A percentile compares a stretch with the other conserved stretches of the same genome.
These are phyloP conservation scores for Heliconius melpomene DNA, from an alignment of 1,140 invertebrate species.

Conservation along the genomic window DNA sequence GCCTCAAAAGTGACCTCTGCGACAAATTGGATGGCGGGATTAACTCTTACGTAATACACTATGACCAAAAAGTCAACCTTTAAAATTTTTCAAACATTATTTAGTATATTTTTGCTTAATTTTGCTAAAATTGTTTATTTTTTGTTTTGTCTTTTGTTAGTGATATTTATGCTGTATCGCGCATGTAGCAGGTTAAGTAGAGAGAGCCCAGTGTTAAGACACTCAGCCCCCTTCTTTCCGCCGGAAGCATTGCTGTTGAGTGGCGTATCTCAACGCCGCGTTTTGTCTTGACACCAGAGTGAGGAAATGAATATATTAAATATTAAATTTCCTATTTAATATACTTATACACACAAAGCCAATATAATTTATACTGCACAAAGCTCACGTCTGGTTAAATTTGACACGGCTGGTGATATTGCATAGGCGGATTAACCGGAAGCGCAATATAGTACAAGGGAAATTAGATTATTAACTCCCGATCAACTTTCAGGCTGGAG, in stretches of 20 bases:
- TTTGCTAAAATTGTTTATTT: background rate
- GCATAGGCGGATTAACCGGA: background rate
- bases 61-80: background rate
- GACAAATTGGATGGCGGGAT: slow-evolving; percentile 9
- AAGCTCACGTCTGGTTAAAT: background rate
- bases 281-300: too few relatives aligned
- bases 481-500: slow-evolving; percentile 76
- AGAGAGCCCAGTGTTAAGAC: too few relatives aligned
- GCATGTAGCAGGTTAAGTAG: too few relatives aligned
- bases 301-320: too few relatives aligned
- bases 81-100: background rate
- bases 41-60: background rate
- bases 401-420: background rate
- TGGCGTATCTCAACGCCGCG: too few relatives aligned
- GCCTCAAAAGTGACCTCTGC: slow-evolving; percentile 4
- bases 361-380: background rate
- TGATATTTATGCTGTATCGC: too few relatives aligned
- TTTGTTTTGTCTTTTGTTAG: background rate
- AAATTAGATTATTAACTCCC: slow-evolving; percentile 23
- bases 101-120: background rate
- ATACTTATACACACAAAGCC: too few relatives aligned
- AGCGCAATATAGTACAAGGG: slow-evolving; percentile 4
- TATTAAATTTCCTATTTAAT: too few relatives aligned
- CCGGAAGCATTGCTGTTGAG: too few relatives aligned
- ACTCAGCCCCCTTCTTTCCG: too few relatives aligned